Percentiles rank a stretch among this genome's conserved stretches.
Evolutionary conservation across 2,113 vertebrate species (phyloP).

Genomic region (Elgaria multicarinata): DNA sequence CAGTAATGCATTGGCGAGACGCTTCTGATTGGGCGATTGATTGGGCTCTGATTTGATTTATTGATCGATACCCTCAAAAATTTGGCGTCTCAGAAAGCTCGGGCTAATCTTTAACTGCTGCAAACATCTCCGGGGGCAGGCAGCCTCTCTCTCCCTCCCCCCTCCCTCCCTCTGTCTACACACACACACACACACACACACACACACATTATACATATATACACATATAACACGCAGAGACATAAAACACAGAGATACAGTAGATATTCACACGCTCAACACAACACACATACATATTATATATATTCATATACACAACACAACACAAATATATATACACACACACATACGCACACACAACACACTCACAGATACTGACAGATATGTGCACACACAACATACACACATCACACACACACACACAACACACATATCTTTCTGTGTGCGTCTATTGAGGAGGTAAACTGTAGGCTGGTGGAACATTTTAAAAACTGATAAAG

Average conservation of each 20-base stretch:
- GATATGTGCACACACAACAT: too few species aligned
- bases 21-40: slow-evolving; percentile 94
- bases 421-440: neutral
- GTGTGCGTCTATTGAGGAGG: neutral
- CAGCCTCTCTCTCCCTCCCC: too few species aligned
- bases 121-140: neutral
- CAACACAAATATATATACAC: neutral
- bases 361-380: too few species aligned
- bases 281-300: too few species aligned
- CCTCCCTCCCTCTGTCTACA: neutral
- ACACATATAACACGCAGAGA: too few species aligned
- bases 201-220: too few species aligned
- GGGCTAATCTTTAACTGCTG: slow-evolving; percentile 28
- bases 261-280: too few species aligned
- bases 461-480: slow-evolving; percentile 79
- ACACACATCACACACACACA: neutral
- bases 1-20: slow-evolving; percentile 95
- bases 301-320: too few species aligned
- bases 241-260: too few species aligned
- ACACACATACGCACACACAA: neutral
- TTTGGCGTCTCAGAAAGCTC: slow-evolving; percentile 88
- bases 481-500: slow-evolving; percentile 87
- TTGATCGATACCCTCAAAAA: slow-evolving; percentile 93
- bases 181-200: neutral
- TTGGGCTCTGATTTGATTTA: slow-evolving; percentile 97